These are phyloP conservation scores for Microcebus murinus DNA, from an alignment of 2,113 vertebrate species.

Conservation along the genomic window DNA sequence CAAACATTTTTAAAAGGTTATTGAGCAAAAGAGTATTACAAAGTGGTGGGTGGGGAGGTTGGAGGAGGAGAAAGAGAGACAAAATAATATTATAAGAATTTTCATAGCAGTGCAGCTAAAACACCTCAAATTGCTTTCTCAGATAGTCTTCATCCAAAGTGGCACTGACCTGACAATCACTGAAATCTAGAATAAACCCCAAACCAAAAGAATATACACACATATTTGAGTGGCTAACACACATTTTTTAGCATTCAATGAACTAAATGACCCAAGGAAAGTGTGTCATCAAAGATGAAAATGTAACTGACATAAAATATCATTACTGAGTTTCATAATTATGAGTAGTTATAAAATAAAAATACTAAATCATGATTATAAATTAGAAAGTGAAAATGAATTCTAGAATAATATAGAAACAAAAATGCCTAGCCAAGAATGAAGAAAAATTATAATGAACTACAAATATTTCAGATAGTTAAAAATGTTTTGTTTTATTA, in stretches of 20 bases:
- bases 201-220: too few relatives aligned
- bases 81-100: not conserved
- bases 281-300: not conserved
- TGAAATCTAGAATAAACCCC: not conserved
- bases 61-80: not conserved
- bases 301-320: not conserved
- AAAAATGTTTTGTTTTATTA: not conserved
- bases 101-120: not conserved
- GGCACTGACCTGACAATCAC: not conserved
- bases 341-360: not conserved
- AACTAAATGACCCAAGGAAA: not conserved
- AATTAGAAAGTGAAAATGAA: constrained; percentile 12
- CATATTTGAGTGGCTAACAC: not conserved
- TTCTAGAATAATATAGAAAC: not conserved
- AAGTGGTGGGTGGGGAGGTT: not conserved
- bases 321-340: not conserved
- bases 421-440: not conserved
- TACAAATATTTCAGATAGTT: not conserved
- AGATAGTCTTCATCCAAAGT: not conserved
- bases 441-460: not conserved
- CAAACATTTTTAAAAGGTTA: not conserved
- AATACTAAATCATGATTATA: not conserved
- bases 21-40: not conserved
- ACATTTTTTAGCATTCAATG: not conserved
- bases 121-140: not conserved